Evolutionary conservation across 2,888 invertebrate genomes (phyloP).

Genomic region (Salpingus planirostris): DNA sequence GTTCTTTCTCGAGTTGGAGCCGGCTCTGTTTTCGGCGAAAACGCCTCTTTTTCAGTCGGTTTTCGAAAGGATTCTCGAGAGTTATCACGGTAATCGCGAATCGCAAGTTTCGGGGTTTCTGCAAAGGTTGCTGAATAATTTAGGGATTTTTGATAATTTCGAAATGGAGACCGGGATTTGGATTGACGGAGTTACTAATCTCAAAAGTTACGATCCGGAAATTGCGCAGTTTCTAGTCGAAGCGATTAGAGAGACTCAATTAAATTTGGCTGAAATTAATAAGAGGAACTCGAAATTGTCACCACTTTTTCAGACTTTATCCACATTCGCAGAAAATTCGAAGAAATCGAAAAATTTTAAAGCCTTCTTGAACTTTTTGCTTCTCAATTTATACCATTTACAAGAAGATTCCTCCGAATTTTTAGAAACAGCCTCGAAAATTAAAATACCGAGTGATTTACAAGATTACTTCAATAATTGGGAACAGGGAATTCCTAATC

Average conservation of each 20-base stretch:
- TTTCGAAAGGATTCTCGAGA: constrained; percentile 18
- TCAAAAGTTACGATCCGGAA: constrained; percentile 21
- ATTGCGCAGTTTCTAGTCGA: constrained; percentile 29
- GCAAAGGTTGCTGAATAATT: constrained; percentile 50
- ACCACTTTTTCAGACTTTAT: background rate
- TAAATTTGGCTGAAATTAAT: constrained; percentile 24
- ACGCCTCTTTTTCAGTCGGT: constrained; percentile 24
- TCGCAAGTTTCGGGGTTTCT: constrained; percentile 29
- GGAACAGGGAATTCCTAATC: too few relatives aligned
- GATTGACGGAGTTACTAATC: constrained; percentile 33
- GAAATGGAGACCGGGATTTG: constrained; percentile 60
- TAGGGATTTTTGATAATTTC: constrained; percentile 56
- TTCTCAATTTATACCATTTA: constrained; percentile 51
- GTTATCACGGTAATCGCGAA: background rate
- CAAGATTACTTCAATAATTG: too few relatives aligned
- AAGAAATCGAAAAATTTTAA: constrained; percentile 27
- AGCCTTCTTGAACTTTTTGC: constrained; percentile 38
- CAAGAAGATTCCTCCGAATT: constrained; percentile 52
- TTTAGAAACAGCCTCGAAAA: too few relatives aligned
- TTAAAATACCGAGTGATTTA: too few relatives aligned
- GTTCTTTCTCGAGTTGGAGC: constrained; percentile 37
- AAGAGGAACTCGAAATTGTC: constrained; percentile 1
- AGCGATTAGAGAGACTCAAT: constrained; percentile 17
- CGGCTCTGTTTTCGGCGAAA: constrained; percentile 31
- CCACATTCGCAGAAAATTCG: constrained; percentile 23